These are phyloP conservation scores for Microctonus aethiopoides DNA, from an alignment of 2,888 invertebrate species.

Conservation along the genomic window DNA sequence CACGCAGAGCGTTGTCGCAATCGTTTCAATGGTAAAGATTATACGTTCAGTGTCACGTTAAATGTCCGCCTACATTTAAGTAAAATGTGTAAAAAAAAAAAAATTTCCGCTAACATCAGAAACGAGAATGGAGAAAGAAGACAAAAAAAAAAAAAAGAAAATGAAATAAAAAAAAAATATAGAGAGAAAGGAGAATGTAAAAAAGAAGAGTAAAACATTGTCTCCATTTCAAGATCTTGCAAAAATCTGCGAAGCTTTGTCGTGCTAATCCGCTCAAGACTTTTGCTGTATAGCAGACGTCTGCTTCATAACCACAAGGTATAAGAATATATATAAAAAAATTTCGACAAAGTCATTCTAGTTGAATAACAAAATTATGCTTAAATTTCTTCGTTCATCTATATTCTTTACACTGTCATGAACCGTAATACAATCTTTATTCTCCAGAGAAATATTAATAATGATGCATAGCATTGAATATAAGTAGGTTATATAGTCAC, in stretches of 20 bases:
- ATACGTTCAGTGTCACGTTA: constrained; percentile 1
- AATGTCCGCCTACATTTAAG: neutral
- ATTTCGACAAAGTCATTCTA: neutral
- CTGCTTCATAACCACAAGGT: constrained; percentile 12
- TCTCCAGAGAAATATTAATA: constrained; percentile 23
- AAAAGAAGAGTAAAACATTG: neutral
- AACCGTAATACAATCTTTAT: neutral
- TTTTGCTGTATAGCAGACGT: no score
- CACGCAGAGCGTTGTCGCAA: neutral
- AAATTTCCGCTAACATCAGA: neutral
- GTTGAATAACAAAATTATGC: neutral
- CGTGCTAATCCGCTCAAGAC: neutral
- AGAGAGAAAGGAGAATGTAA: neutral
- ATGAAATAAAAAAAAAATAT: neutral
- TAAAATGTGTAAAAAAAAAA: neutral
- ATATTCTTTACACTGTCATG: neutral
- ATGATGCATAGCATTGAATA: constrained; percentile 2
- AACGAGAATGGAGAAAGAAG: neutral
- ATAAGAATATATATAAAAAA: constrained; percentile 28
- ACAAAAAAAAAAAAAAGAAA: neutral
- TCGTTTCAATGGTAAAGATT: neutral
- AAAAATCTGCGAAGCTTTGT: constrained; percentile 8
- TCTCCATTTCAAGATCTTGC: constrained; percentile 10
- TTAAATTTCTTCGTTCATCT: neutral
- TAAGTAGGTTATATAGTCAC: neutral